Base-by-base conservation (phyloP, 1,140 invertebrate genomes). In the Drosophila obscura region DNA sequence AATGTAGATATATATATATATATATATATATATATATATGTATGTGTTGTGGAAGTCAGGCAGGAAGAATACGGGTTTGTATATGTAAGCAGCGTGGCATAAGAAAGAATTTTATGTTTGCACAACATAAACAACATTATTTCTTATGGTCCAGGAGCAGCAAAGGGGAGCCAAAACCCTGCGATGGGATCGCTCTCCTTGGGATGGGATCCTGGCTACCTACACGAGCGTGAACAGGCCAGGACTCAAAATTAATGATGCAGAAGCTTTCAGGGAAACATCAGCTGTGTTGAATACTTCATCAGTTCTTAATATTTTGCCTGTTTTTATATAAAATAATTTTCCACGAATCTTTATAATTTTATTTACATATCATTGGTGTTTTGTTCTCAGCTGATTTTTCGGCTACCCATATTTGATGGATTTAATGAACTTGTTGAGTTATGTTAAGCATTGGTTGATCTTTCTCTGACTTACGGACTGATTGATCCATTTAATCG, bases 111-210 rank as follows among this genome's bases (percentile, higher is more conserved):
- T 88, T 88, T 89, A 88, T 88, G 83, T 88, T 88, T 88, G 83
- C 83, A 88, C 83, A 83, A 80, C 83, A 88, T 88, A 88, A 88
- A 88, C 84, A 88, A 88, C 83, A 88, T 88, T 88, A 88, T 88
- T 88, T 88, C 83, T 88, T 88, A 88, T 82, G 79, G 75, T 66
- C 71, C 61, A 78, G 59, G 57, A 74, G 71, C 65, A 52, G 43
- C 8, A 3, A 62, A 35, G 58, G 55, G 3, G 15, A 43, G 28
- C 41, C 9, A 49, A 49, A 51, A 9, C 64, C 63, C 43, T 39
- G 35, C 44, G 19, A 13, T 48, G 48, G 19, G 50, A 35, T 19
- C 19, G 0, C 15, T 45, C 39, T 45, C 43, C 4, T 59, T 48
- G n/a, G n/a, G n/a, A n/a, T 74, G 51, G 63, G 73, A 31, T 39